phyloP scores from a whole-genome alignment of 37 sponge, comb jelly and placozoan genomes.

The Ephydatia muelleri region DNA sequence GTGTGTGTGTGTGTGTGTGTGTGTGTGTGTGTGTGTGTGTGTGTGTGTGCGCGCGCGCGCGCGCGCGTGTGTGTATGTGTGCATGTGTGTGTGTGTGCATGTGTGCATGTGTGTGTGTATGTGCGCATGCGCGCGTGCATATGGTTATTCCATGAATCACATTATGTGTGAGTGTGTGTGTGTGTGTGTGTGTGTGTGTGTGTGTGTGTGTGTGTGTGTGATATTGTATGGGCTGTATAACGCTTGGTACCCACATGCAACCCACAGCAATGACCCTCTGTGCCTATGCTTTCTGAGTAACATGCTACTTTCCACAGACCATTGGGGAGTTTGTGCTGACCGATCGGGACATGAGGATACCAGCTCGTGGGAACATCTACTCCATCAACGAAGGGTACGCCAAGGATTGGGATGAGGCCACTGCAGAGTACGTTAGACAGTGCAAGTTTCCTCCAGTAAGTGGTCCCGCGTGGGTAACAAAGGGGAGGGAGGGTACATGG shows the following conservation, averaged over 20 bases:
- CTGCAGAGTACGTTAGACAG: slow-evolving; percentile 77
- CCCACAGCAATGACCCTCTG: too few species aligned
- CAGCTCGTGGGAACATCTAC: slow-evolving; percentile 91
- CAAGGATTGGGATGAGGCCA: slow-evolving; percentile 86
- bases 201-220: not conserved
- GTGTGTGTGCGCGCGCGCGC: not conserved
- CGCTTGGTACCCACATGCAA: not conserved
- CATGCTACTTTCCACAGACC: slow-evolving; percentile 36
- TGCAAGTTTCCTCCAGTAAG: slow-evolving; percentile 90
- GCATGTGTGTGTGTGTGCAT: too few species aligned
- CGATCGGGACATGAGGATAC: slow-evolving; percentile 84
- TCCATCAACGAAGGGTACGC: slow-evolving; percentile 96
- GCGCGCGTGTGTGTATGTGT: too few species aligned
- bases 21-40: not conserved
- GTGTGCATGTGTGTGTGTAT: too few species aligned
- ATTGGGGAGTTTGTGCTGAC: slow-evolving; percentile 98
- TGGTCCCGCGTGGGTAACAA: too few species aligned
- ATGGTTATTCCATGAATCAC: too few species aligned
- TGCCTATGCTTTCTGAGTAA: too few species aligned
- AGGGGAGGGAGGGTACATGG: too few species aligned
- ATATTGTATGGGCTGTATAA: not conserved
- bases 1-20: not conserved
- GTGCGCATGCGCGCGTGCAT: too few species aligned
- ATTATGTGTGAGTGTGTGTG: too few species aligned
- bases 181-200: too few species aligned